Percentiles rank a stretch among this genome's conserved stretches.
phyloP scores from a whole-genome alignment of 2,888 invertebrate genomes.

The Drosophila cracens region DNA sequence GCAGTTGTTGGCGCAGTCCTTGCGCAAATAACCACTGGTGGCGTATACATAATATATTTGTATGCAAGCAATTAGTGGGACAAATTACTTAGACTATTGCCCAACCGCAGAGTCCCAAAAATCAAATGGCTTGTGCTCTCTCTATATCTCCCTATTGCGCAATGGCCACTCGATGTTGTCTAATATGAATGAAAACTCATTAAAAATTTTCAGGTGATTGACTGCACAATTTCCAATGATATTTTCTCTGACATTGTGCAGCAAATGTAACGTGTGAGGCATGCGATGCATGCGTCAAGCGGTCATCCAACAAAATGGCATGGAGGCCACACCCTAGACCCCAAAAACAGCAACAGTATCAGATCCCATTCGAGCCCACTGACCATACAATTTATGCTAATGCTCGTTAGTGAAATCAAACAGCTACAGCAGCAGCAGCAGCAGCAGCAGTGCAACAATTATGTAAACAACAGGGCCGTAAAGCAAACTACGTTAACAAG shows the following conservation, averaged over 20 bases:
- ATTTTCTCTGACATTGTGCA: constrained; percentile 38
- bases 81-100: constrained; percentile 59
- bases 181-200: constrained; percentile 77
- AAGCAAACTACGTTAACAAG: constrained; percentile 64
- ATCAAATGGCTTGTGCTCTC: constrained; percentile 1
- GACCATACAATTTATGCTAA: constrained; percentile 75
- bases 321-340: not conserved
- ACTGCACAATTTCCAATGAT: constrained; percentile 66
- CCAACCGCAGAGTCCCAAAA: constrained; percentile 29
- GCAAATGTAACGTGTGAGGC: constrained; percentile 36
- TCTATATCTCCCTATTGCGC: not conserved
- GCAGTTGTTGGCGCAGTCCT: not conserved
- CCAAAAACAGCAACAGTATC: not conserved
- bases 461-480: constrained; percentile 75
- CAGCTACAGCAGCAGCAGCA: constrained; percentile 34
- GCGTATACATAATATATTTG: constrained; percentile 28
- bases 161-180: constrained; percentile 42
- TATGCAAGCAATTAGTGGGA: constrained; percentile 66
- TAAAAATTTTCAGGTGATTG: constrained; percentile 80
- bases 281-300: constrained; percentile 60
- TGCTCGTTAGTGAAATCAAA: constrained; percentile 79
- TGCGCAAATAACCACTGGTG: not conserved
- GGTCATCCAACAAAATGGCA: constrained; percentile 31
- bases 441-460: constrained; percentile 61
- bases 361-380: constrained; percentile 13